phyloP scores from a whole-genome alignment of 2,113 vertebrate genomes.

The Origma solitaria region DNA sequence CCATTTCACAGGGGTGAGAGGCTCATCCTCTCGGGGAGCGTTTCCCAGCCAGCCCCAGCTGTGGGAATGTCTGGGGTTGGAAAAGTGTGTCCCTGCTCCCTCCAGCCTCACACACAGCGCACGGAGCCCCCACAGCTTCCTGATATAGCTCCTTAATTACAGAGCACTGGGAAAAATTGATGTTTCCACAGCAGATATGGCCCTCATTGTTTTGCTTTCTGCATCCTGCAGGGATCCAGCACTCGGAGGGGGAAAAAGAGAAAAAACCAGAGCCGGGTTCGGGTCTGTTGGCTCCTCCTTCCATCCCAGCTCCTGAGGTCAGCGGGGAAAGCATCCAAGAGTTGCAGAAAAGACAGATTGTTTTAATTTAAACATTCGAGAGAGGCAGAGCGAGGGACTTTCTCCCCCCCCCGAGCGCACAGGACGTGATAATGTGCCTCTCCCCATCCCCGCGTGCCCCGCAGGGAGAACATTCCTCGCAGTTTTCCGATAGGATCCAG shows the following conservation, averaged over 20 bases:
- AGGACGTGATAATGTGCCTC: not conserved
- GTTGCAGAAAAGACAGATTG: slow-evolving; percentile 29
- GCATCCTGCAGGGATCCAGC: not conserved
- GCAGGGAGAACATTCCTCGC: slow-evolving; percentile 12
- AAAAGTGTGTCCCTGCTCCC: not conserved
- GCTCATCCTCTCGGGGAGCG: not conserved
- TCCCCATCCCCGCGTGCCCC: not conserved
- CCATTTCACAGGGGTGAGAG: not conserved
- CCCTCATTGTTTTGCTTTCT: not conserved
- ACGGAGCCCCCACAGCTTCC: not conserved
- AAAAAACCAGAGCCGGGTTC: not conserved
- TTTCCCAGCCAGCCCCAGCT: not conserved
- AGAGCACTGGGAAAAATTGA: not conserved
- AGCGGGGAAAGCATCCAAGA: slow-evolving; percentile 43
- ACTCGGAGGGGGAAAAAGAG: not conserved
- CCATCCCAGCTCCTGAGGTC: slow-evolving; percentile 48
- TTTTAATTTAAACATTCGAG: slow-evolving; percentile 14
- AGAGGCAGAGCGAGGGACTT: not conserved
- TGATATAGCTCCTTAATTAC: not conserved
- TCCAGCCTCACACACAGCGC: not conserved
- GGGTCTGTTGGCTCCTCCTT: slow-evolving; percentile 13
- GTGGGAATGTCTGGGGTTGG: not conserved
- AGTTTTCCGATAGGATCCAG: not conserved
- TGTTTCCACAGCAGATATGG: not conserved
- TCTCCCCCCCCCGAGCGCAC: not conserved